Evolutionary conservation across 2,888 invertebrate genomes (phyloP), one percentile per base, ranked within the genome.

Genomic region (Halictus quadricinctus): DNA sequence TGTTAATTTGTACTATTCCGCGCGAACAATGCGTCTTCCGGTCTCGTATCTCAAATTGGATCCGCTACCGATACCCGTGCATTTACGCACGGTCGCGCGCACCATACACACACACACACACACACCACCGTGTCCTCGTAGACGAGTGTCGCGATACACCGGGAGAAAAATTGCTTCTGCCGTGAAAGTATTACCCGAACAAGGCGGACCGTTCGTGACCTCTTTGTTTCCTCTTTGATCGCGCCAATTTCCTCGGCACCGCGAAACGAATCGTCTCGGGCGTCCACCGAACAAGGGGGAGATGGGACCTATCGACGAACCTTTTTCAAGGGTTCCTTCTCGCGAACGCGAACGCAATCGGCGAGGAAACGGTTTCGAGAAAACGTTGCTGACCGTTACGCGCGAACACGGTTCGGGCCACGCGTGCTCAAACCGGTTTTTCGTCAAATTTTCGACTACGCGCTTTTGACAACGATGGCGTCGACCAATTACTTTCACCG

Each of bases 1-100:
- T 89, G 88, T 89, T 91, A 88, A 91, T 91, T 91, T 90, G 90
- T 90, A 90, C 88, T 86, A 91, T 91, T 91, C 88, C 85, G 87
- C 82, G 86, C 87, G 87, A 87, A 91, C 91, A 90, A 87, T 89
- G 90, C 81, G 87, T 86, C 91, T 90, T 91, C 89, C 87, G 80
- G 79, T 73, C 79, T 69, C 81, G 83, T 91, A 90, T 90, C 90
- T 91, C 89, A 89, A 90, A 90, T 90, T 90, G 90, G 91, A 90
- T 90, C 90, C 90, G 84, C 88, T 29, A 86, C 60, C 70, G 86
- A 88, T 87, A 86, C 80, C 80, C 83, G 73, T 73, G 76, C 79
- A 72, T 84, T 80, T 83, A 64, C 83, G 69, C 75, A 64, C 76
- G 48, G 18, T 60, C 15, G 64, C 60, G 29, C 29, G 48, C 58